These are phyloP conservation scores for Lochmaea capreae DNA, from an alignment of 2,888 invertebrate genomes.

Conservation along the genomic window DNA sequence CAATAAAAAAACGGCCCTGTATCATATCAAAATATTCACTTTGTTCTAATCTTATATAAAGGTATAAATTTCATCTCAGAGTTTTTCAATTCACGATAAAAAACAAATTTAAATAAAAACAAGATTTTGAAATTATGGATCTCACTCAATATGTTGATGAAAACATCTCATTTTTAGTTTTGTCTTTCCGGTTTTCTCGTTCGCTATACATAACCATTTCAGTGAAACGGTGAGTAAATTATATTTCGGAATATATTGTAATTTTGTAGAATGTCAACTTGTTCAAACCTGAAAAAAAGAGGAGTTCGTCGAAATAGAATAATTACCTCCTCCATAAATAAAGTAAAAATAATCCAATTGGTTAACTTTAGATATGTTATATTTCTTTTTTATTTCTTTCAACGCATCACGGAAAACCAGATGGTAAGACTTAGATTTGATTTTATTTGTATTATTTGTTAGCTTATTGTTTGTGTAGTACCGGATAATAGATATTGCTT, in stretches of 20 bases:
- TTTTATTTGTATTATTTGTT: slow-evolving; percentile 43
- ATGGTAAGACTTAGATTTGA: slow-evolving; percentile 67
- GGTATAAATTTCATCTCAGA: no score
- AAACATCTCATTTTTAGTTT: no score
- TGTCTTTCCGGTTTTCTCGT: no score
- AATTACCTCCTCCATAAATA: slow-evolving; percentile 32
- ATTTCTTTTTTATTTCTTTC: slow-evolving; percentile 56
- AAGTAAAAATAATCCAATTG: slow-evolving; percentile 22
- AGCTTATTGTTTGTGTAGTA: slow-evolving; percentile 27
- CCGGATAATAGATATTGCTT: slow-evolving; percentile 47
- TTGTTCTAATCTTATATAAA: no score
- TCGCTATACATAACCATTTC: no score
- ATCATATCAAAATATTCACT: no score
- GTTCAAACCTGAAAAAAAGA: neutral
- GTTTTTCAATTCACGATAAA: no score
- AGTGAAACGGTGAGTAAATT: no score
- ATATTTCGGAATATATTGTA: neutral
- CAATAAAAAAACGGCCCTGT: no score
- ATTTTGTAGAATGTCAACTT: neutral
- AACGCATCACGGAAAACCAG: slow-evolving; percentile 65
- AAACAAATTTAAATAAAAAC: no score
- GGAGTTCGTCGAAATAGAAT: slow-evolving; percentile 1
- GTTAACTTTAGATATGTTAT: slow-evolving; percentile 49
- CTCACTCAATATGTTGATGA: no score
- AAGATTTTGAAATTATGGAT: no score